Evolutionary conservation across 2,888 invertebrate species (phyloP).

Genomic region (Machimus rusticus): DNA sequence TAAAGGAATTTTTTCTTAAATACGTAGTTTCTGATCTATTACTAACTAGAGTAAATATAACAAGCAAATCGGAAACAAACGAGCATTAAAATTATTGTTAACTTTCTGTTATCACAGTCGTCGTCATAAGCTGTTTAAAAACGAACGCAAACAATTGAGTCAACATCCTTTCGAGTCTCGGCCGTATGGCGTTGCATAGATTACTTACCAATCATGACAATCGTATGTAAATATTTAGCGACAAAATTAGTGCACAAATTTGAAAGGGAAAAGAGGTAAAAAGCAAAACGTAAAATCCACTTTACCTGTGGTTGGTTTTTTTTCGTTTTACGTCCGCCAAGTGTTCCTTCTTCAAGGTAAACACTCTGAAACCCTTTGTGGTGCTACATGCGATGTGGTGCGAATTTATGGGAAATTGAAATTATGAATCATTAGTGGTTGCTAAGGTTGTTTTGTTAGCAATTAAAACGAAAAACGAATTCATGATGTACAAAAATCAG

Average conservation of each 20-base stretch:
- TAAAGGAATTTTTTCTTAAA: neutral
- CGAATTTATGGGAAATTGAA: neutral
- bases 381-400: neutral
- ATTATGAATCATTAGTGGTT: neutral
- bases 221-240: conserved; percentile 8
- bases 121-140: neutral
- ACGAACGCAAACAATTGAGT: neutral
- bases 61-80: neutral
- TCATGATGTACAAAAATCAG: neutral
- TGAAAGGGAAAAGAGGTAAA: neutral
- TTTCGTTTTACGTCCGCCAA: neutral
- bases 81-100: neutral
- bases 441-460: neutral
- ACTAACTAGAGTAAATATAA: neutral
- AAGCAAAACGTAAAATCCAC: neutral
- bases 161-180: neutral
- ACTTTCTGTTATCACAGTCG: neutral
- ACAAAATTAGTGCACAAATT: conserved; percentile 1
- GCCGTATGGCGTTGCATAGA: neutral
- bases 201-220: conserved; percentile 7
- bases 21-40: neutral
- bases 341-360: neutral
- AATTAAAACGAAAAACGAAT: neutral
- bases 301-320: neutral
- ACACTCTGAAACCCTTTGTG: neutral